Evolutionary conservation across 2,888 invertebrate genomes (phyloP).

Genomic region (Caenorhabditis sinica): DNA sequence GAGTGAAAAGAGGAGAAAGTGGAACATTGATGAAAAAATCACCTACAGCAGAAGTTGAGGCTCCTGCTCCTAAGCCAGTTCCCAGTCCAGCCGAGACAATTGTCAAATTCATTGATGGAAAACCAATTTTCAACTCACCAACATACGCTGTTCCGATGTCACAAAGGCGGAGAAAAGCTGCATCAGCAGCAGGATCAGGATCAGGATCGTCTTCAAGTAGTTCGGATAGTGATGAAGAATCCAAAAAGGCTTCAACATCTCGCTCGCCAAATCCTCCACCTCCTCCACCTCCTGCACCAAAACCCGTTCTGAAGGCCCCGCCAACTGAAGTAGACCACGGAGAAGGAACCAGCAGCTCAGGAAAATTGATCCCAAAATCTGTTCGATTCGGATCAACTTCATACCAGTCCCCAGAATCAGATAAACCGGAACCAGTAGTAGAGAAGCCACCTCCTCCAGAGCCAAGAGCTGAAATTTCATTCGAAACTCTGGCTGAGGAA

Average conservation of each 20-base stretch:
- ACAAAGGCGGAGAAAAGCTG: neutral
- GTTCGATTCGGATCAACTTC: constrained; percentile 18
- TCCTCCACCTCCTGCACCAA: neutral
- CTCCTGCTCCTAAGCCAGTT: neutral
- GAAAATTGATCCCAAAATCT: neutral
- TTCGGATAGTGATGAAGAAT: neutral
- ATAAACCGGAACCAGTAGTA: neutral
- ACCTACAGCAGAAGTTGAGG: neutral
- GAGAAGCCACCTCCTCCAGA: neutral
- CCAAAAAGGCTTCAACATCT: neutral
- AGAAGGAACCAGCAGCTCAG: neutral
- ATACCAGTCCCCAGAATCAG: neutral
- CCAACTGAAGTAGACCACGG: neutral
- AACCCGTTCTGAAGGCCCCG: neutral
- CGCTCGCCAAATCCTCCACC: too few species aligned
- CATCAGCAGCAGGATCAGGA: neutral
- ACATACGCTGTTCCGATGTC: constrained; percentile 4
- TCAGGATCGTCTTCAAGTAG: constrained; percentile 1
- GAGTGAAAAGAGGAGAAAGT: constrained; percentile 39
- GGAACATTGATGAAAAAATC: constrained; percentile 36
- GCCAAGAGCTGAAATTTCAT: constrained; percentile 20
- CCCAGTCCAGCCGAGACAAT: neutral
- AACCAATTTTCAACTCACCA: constrained; percentile 34
- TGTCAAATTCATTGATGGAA: constrained; percentile 49
- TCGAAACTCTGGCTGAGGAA: constrained; percentile 11